Conservation (phyloP, 2,113 vertebrate species). For the Nerophis ophidion region DNA sequence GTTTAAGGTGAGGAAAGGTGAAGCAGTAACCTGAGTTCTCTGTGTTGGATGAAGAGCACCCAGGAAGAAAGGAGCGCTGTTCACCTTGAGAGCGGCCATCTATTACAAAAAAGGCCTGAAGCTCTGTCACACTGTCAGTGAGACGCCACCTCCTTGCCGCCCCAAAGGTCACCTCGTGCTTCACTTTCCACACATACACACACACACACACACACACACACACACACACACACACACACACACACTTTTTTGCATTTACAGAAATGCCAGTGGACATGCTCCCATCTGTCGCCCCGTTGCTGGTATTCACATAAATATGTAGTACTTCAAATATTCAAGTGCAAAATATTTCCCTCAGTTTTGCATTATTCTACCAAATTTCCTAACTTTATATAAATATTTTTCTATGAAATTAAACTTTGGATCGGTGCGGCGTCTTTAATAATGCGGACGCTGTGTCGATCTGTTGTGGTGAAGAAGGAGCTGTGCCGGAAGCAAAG, state of each 20-base stretch:
- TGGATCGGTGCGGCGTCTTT: too few species aligned
- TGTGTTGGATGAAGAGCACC: conserved; percentile 34
- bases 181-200: conserved; percentile 43
- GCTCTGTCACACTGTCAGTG: conserved; percentile 76
- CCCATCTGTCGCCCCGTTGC: conserved; percentile 54
- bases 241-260: conserved; percentile 33
- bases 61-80: conserved; percentile 45
- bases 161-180: conserved; percentile 72
- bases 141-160: conserved; percentile 66
- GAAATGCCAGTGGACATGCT: conserved; percentile 41
- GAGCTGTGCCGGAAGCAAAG: too few species aligned
- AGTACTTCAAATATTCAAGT: conserved; percentile 6
- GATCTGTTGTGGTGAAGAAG: too few species aligned
- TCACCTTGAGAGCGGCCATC: conserved; percentile 78
- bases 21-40: conserved; percentile 31
- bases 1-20: not conserved
- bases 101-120: conserved; percentile 69
- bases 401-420: too few species aligned
- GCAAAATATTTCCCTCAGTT: not conserved
- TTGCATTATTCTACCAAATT: too few species aligned
- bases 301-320: not conserved
- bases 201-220: conserved; percentile 6
- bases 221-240: conserved; percentile 20
- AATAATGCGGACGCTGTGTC: too few species aligned
- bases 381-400: too few species aligned